Evolutionary conservation across 2,888 invertebrate species (phyloP), one percentile per base, ranked within the genome.

Genomic region (Vannuccia rotundouncinata): DNA sequence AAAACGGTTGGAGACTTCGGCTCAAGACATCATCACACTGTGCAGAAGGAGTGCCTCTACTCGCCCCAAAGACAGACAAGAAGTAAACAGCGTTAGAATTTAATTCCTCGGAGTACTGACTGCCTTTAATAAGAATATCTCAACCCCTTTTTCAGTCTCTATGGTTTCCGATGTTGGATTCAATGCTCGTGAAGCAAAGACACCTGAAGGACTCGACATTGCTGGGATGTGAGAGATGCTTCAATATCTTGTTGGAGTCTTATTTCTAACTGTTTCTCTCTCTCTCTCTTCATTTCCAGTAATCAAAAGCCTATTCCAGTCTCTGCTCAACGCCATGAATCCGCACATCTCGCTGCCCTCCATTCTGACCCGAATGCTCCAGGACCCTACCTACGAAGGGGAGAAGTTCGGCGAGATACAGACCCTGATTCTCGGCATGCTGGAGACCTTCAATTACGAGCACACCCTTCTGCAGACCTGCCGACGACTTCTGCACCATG

Each of bases 401-500:
- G 90, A 90, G 0, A 89, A 89, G 80, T 89, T 90, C 84, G 90
- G 90, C 0, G 90, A 90, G 85, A 88, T 90, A 17, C 86, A 89
- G 81, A 89, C 90, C 81, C 86, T 91, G 13, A 88, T 91, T 77
- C 87, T 90, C 83, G 90, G 90, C 85, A 93, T 94, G 90, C 88
- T 93, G 82, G 91, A 91, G 25, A 93, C 93, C 84, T 93, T 92
- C 82, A 90, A 91, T 45, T 92, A 92, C 85, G 93, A 94, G 86
- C 84, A 87, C 85, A 90, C 92, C 75, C 90, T 93, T 84, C 90
- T 93, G 83, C 90, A 91, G 83, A 91, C 92, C 0, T 91, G 92
- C 0, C 91, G 91, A 74, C 91, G 91, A 82, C 88, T 92, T 66
- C 89, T 92, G 66, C 91, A 92, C 83, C 89, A 91, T 79, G 92